Evolutionary conservation across 1,140 invertebrate species (phyloP).

Genomic region (Anoplophora glabripennis): DNA sequence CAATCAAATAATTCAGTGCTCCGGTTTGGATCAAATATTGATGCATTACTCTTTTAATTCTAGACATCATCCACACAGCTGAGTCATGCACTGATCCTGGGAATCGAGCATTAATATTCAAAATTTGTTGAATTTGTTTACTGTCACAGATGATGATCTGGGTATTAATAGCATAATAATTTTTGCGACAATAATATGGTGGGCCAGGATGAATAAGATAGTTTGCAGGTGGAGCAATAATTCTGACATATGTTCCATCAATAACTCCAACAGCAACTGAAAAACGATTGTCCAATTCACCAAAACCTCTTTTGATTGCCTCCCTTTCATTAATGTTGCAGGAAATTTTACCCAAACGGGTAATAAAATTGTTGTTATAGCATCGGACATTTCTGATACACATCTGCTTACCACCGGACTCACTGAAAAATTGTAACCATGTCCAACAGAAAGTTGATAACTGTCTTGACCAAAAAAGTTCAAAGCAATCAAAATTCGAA

Average conservation of each 20-base stretch:
- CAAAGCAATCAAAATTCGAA: background rate
- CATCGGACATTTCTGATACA: background rate
- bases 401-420: background rate
- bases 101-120: constrained; percentile 1
- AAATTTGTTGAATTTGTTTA: background rate
- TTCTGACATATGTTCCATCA: background rate
- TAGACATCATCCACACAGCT: constrained; percentile 1
- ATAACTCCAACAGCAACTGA: background rate
- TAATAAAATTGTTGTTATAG: background rate
- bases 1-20: constrained; percentile 2
- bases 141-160: constrained; percentile 2
- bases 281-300: background rate
- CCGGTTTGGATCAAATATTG: background rate
- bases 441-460: background rate
- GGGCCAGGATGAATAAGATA: background rate
- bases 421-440: background rate
- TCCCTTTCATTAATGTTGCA: background rate
- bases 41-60: background rate
- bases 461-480: background rate
- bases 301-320: background rate
- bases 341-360: background rate
- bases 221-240: background rate
- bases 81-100: constrained; percentile 11
- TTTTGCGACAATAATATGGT: background rate
- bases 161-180: constrained; percentile 1